Evolutionary conservation across 2,888 invertebrate genomes (phyloP).

Genomic region (Caenorhabditis afra): DNA sequence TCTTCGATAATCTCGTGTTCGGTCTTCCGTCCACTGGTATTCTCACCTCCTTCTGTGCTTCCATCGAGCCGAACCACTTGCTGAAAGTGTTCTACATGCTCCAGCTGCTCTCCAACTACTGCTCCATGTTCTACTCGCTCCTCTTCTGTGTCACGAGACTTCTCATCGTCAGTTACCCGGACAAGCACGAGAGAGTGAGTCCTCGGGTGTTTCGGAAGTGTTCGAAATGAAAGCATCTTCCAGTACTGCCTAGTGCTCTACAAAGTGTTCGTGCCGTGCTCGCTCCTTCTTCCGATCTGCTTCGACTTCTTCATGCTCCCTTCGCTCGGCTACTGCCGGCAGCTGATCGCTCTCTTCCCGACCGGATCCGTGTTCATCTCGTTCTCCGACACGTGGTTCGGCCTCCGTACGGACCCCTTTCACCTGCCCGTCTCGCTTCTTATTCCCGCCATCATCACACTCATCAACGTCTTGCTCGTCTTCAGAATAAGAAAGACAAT

Average conservation of each 20-base stretch:
- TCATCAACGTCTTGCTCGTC: background rate
- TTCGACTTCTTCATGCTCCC: conserved; percentile 11
- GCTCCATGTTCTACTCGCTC: conserved; percentile 12
- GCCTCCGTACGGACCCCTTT: conserved; percentile 9
- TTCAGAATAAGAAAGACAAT: background rate
- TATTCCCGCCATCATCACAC: background rate
- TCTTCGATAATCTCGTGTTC: conserved; percentile 19
- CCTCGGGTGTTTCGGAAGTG: too few relatives aligned
- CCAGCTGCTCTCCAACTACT: conserved; percentile 10
- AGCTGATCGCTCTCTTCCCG: background rate
- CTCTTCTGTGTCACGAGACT: conserved; percentile 13
- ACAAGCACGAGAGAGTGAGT: conserved; percentile 5
- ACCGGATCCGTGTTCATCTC: conserved; percentile 14
- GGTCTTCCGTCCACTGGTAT: conserved; percentile 18
- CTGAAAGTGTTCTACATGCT: conserved; percentile 8
- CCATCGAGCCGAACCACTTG: background rate
- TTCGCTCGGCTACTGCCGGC: conserved; percentile 5
- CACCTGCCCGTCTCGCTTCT: conserved; percentile 1
- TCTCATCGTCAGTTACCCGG: conserved; percentile 5
- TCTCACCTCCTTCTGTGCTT: conserved; percentile 4
- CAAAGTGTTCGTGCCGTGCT: background rate
- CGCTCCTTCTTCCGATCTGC: background rate
- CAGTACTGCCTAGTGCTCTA: background rate
- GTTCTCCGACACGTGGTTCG: background rate
- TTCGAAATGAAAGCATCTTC: too few relatives aligned